Evolutionary conservation across 2,797 vertebrate genomes (phyloP), one percentile per base, ranked within the genome.

Genomic region (Ibycter americanus): DNA sequence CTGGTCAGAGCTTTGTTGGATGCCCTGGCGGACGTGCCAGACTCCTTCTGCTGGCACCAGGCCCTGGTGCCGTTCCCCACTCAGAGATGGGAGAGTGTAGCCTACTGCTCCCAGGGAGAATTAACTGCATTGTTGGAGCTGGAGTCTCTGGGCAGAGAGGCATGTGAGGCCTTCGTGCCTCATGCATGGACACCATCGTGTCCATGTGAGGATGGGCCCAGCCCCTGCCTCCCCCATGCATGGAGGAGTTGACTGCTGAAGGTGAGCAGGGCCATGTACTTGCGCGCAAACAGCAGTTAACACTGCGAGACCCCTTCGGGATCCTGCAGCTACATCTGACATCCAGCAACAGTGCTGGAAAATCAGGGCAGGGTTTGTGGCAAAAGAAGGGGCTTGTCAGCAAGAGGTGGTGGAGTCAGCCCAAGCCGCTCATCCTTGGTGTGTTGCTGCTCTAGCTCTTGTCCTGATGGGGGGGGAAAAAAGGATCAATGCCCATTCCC

Each of bases 131-230:
- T 27, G 42, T 58, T 65, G 81, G 86, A 72, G 44, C 23, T 47
- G 61, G 44, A 13, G 16, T 36, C 19, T 71, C 44, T 12, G 40
- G 52, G 26, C 51, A 66, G 51, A 46, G n/a, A 22, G 18, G 15
- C 14, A 13, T 7, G 29, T 46, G 25, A 66, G 40, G 46, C 36
- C 9, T 61, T 61, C 52, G 58, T 67, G 16, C 31, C 51, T 59
- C 23, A 3, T 22, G 19, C 61, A 42, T 23, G 17, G 3, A 47
- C n/a, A 12, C 15, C 15, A 1, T 25, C 0, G 1, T 20, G 31
- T 44, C 34, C 8, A 1, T 21, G n/a, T n/a, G 71, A 84, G 79
- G 88, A 47, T 1, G 2, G 38, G 18, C 55, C 12, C 23, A 52
- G 34, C 6, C 18, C 14, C 46, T 73, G 6, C 26, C 32, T 86